Percentiles rank a stretch among this genome's conserved stretches.
These are phyloP conservation scores for Drosophila paulistorum DNA, from an alignment of 1,140 invertebrate genomes.

Conservation along the genomic window DNA sequence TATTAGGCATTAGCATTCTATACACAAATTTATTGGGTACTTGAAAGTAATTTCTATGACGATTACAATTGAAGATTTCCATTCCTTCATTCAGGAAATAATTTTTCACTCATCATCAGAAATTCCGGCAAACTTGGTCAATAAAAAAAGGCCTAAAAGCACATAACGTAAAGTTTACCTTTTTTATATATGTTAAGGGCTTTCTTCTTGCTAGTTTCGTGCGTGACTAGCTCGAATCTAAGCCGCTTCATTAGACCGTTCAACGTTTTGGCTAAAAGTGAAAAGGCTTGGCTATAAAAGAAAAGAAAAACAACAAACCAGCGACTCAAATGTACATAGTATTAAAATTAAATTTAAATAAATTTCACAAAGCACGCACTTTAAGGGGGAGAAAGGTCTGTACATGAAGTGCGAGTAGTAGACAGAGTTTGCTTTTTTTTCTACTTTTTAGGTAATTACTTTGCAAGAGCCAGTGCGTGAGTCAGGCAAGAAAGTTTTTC, in stretches of 20 bases:
- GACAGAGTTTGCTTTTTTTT: constrained; percentile 24
- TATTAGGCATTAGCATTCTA: not conserved
- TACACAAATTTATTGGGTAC: not conserved
- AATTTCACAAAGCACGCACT: constrained; percentile 72
- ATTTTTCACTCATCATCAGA: constrained; percentile 4
- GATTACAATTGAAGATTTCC: not conserved
- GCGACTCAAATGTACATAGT: constrained; percentile 56
- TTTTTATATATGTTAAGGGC: not conserved
- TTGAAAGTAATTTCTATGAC: not conserved
- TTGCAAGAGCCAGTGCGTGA: constrained; percentile 73
- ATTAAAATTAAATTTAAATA: constrained; percentile 80
- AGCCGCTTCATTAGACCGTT: constrained; percentile 27
- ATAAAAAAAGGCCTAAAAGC: not conserved
- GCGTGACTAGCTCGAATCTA: constrained; percentile 55
- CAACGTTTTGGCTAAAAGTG: constrained; percentile 38
- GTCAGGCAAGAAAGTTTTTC: constrained; percentile 72
- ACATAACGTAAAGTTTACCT: not conserved
- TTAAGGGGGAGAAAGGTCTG: constrained; percentile 22
- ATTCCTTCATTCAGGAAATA: not conserved
- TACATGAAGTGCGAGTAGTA: constrained; percentile 3
- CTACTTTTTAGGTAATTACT: constrained; percentile 76
- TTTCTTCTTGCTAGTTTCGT: constrained; percentile 31
- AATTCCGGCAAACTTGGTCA: constrained; percentile 12
- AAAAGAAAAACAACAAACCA: constrained; percentile 6
- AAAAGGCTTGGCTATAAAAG: constrained; percentile 58